Evolutionary conservation across 2,888 invertebrate species (phyloP).

Genomic region (Drosophila limbata): DNA sequence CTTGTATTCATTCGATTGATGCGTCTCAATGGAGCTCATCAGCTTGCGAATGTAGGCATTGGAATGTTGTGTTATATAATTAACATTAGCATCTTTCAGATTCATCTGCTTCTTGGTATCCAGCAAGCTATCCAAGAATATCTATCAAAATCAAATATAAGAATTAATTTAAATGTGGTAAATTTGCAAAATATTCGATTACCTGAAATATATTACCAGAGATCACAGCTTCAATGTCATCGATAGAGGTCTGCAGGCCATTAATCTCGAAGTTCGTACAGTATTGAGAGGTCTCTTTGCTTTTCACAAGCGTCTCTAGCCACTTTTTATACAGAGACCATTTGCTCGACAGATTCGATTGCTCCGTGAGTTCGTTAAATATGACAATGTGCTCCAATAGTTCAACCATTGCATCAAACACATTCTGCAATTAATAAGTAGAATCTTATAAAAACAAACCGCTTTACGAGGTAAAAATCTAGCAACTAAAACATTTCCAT

Average conservation of each 20-base stretch:
- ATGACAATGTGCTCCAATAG: constrained; percentile 88
- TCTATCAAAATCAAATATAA: constrained; percentile 22
- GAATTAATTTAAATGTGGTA: too few relatives aligned
- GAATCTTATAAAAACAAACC: not conserved
- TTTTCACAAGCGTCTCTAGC: constrained; percentile 89
- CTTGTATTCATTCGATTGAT: constrained; percentile 46
- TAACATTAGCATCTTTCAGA: constrained; percentile 54
- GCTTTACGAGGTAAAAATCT: too few relatives aligned
- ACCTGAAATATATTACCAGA: constrained; percentile 66
- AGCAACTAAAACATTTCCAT: too few relatives aligned
- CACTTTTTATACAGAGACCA: constrained; percentile 93
- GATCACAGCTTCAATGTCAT: constrained; percentile 85
- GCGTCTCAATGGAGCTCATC: constrained; percentile 41
- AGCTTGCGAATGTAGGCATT: constrained; percentile 62
- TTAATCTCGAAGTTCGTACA: constrained; percentile 87
- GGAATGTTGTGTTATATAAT: constrained; percentile 58
- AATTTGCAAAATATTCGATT: not conserved
- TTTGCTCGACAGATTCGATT: constrained; percentile 86
- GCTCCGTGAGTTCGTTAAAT: constrained; percentile 85
- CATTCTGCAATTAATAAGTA: constrained; percentile 67
- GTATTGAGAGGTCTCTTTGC: constrained; percentile 87
- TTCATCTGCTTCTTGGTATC: constrained; percentile 61
- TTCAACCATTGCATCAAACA: constrained; percentile 88
- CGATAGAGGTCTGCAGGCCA: constrained; percentile 90
- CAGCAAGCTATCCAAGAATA: constrained; percentile 52